Evolutionary conservation across 1,140 invertebrate genomes (phyloP), one percentile per base, ranked within the genome.

Genomic region (Orius laevigatus): DNA sequence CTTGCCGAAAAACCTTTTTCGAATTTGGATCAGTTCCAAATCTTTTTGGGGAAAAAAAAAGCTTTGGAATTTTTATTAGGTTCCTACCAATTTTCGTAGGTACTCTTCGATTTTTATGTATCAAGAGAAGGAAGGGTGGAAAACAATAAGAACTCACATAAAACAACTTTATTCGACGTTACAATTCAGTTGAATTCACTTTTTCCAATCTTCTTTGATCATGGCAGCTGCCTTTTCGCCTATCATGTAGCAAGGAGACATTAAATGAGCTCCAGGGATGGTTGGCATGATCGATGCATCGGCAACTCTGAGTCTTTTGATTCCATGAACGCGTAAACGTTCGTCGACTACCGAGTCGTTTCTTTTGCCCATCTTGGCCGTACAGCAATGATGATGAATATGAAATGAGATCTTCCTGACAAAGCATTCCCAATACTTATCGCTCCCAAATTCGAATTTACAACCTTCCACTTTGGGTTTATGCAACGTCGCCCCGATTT

Each of bases 241-340:
- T 38, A 88, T 81, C 73, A 81, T 84, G 34, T 84, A 78, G 0
- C 72, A 73, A 0, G 82, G 72, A 1, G 81, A 81, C 59, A 84
- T 84, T 0, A 80, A 84, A 53, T 85, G 84, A 2, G 75, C 82
- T 6, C 72, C 71, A 0, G 78, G 68, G 40, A 86, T 74, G 3
- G 63, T 66, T 0, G 84, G 84, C 78, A 88, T 86, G 6, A 88
- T 73, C 51, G 79, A 84, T 15, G 79, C 82, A 65, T 89, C 84
- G 1, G 78, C 71, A 0, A 89, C 80, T 53, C 84, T 68, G 9
- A 88, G 55, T n/a, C 74, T 70, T 12, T 62, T 58, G 1, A 82
- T 64, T 0, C 79, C 76, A 57, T 75, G 68, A 1, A 87, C 79
- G 25, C 70, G 66, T 0, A 91, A 63, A 32, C 75, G 58, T 0